Conservation (phyloP, 2,797 vertebrate species). For the Lutjanus argentimaculatus region DNA sequence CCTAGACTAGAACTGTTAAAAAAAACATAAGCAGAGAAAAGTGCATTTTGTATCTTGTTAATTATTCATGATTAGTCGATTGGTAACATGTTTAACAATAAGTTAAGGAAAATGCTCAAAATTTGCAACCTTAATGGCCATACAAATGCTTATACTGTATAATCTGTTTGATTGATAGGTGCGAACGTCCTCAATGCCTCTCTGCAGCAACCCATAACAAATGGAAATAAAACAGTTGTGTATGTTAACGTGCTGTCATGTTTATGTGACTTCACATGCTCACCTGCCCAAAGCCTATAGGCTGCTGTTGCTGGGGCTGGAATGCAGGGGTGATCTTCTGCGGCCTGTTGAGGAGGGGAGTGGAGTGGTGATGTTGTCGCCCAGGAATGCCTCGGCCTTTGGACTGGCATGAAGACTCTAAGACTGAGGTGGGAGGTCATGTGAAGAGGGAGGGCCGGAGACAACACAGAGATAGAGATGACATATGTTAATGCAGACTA, state of each 20-base stretch:
- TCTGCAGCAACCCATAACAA: not conserved
- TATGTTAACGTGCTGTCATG: not conserved
- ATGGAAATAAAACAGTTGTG: not conserved
- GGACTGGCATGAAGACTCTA: slow-evolving; percentile 89
- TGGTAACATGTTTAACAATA: too few relatives aligned
- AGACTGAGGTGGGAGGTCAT: slow-evolving; percentile 62
- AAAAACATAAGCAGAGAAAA: too few relatives aligned
- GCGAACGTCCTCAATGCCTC: not conserved
- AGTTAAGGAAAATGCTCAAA: too few relatives aligned
- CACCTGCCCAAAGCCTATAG: slow-evolving; percentile 95
- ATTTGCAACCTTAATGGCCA: not conserved
- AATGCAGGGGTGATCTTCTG: slow-evolving; percentile 93
- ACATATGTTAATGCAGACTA: slow-evolving; percentile 10
- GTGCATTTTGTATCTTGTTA: too few relatives aligned
- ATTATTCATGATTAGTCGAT: too few relatives aligned
- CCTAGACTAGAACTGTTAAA: too few relatives aligned
- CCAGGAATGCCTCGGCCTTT: slow-evolving; percentile 90
- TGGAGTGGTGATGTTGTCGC: slow-evolving; percentile 89
- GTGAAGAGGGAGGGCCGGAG: not conserved
- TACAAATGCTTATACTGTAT: not conserved
- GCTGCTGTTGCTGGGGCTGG: slow-evolving; percentile 90
- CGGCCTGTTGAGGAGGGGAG: slow-evolving; percentile 88
- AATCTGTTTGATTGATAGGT: not conserved
- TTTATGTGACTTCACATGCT: slow-evolving; percentile 22
- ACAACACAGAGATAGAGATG: slow-evolving; percentile 9